A percentile compares a stretch with the other conserved stretches of the same genome.
These are phyloP conservation scores for Luffia ferchaultella DNA, from an alignment of 2,888 invertebrate genomes.

Conservation along the genomic window DNA sequence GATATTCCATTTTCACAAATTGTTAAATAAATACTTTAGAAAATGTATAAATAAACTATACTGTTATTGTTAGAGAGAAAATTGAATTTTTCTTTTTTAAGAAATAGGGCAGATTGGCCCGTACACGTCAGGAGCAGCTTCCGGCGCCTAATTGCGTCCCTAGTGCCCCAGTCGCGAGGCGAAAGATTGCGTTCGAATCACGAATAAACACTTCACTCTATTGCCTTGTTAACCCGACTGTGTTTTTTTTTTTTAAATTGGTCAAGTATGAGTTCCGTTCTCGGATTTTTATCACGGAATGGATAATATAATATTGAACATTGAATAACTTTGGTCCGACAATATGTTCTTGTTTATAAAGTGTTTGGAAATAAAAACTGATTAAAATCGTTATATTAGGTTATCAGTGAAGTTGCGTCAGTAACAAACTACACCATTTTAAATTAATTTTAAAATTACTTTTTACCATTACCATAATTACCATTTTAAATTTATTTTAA, in stretches of 20 bases:
- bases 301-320: too few species aligned
- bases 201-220: neutral
- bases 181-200: constrained; percentile 51
- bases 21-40: neutral
- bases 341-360: too few species aligned
- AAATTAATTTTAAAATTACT: too few species aligned
- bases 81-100: constrained; percentile 1
- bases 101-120: neutral
- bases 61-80: constrained; percentile 2
- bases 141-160: constrained; percentile 55
- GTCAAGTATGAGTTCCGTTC: too few species aligned
- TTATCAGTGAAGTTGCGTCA: too few species aligned
- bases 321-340: too few species aligned
- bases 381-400: too few species aligned
- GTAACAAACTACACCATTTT: too few species aligned
- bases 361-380: too few species aligned
- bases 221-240: neutral
- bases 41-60: neutral
- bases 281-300: too few species aligned
- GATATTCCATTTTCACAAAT: neutral
- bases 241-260: neutral
- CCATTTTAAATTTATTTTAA: too few species aligned
- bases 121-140: constrained; percentile 42
- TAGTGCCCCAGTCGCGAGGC: constrained; percentile 50
- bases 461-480: too few species aligned